These are phyloP conservation scores for Psix sp. DNA, from an alignment of 1,140 invertebrate species.

Conservation along the genomic window DNA sequence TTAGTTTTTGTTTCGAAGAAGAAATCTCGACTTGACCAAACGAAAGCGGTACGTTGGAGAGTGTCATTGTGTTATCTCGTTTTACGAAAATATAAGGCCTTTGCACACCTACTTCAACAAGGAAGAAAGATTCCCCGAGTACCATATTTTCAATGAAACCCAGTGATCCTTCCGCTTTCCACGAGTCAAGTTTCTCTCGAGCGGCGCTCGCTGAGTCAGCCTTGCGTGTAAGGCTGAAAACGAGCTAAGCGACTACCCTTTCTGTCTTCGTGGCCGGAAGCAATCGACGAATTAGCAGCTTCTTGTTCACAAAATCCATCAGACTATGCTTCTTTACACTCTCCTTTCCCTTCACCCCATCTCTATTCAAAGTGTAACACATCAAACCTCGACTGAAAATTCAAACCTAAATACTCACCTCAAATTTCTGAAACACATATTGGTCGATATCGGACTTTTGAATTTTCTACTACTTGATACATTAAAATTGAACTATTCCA, in stretches of 20 bases:
- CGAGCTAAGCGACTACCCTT: conserved; percentile 55
- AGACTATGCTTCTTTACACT: conserved; percentile 21
- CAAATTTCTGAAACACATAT: no score
- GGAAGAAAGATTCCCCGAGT: conserved; percentile 46
- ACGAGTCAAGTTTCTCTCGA: conserved; percentile 57
- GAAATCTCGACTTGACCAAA: conserved; percentile 54
- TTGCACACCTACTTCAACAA: conserved; percentile 46
- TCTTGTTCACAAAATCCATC: conserved; percentile 53
- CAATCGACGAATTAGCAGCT: conserved; percentile 63
- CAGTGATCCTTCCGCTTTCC: conserved; percentile 50
- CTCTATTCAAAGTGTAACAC: neutral
- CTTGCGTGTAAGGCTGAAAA: conserved; percentile 56
- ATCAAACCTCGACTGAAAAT: no score
- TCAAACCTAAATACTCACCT: no score
- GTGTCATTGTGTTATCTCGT: conserved; percentile 50
- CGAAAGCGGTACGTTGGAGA: conserved; percentile 29
- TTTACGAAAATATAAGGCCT: conserved; percentile 56
- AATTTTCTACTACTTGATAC: no score
- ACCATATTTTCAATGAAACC: conserved; percentile 59
- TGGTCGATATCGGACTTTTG: no score
- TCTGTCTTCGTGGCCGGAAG: conserved; percentile 48
- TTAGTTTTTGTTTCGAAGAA: no score
- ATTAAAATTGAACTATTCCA: no score
- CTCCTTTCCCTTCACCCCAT: neutral
- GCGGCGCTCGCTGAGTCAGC: conserved; percentile 49